Evolutionary conservation across 2,888 invertebrate species (phyloP).

Genomic region (Cetonia aurata): DNA sequence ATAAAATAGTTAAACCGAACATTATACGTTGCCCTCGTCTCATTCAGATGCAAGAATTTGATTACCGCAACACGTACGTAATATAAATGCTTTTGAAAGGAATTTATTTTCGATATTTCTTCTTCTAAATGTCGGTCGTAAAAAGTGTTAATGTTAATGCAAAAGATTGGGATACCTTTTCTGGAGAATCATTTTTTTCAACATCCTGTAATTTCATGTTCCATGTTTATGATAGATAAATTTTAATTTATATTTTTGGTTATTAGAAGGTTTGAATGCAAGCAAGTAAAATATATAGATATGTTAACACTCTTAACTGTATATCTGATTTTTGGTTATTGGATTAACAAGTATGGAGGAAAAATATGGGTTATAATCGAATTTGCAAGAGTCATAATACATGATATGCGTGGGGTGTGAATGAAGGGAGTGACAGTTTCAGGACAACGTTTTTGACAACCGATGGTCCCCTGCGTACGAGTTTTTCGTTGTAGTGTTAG

Average conservation of each 20-base stretch:
- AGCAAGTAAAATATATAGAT: not conserved
- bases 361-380: slow-evolving; percentile 34
- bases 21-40: slow-evolving; percentile 27
- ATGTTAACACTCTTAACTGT: not conserved
- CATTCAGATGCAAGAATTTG: slow-evolving; percentile 39
- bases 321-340: slow-evolving; percentile 31
- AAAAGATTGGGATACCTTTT: too few relatives aligned
- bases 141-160: too few relatives aligned
- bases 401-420: slow-evolving; percentile 38
- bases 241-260: too few relatives aligned
- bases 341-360: slow-evolving; percentile 27
- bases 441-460: slow-evolving; percentile 44
- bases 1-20: slow-evolving; percentile 41
- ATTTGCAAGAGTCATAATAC: slow-evolving; percentile 29
- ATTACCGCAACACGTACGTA: slow-evolving; percentile 35
- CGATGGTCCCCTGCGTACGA: slow-evolving; percentile 38
- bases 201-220: too few relatives aligned
- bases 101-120: slow-evolving; percentile 29
- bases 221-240: too few relatives aligned
- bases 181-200: too few relatives aligned
- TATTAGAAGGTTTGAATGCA: too few relatives aligned
- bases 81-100: slow-evolving; percentile 35
- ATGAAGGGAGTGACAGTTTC: slow-evolving; percentile 45
- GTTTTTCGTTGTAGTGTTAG: slow-evolving; percentile 34
- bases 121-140: too few relatives aligned